Evolutionary conservation across 1,140 invertebrate genomes (phyloP).

Genomic region (Rhopalosiphum maidis): DNA sequence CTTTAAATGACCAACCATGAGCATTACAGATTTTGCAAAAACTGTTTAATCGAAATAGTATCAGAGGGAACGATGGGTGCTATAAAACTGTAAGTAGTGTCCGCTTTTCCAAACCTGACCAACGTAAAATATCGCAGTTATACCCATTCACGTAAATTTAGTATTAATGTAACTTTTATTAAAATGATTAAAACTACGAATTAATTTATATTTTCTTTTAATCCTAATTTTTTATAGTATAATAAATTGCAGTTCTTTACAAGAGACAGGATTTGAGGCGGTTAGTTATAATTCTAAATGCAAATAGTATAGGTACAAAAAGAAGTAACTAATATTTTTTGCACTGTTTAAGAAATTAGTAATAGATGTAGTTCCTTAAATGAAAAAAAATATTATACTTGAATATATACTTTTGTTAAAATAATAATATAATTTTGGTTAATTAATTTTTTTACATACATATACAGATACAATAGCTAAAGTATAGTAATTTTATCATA

Average conservation of each 20-base stretch:
- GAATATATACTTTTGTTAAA: not conserved
- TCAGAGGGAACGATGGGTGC: too few species aligned
- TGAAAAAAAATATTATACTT: not conserved
- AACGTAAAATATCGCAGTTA: not conserved
- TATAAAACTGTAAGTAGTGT: too few species aligned
- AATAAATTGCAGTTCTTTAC: not conserved
- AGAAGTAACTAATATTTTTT: not conserved
- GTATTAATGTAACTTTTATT: too few species aligned
- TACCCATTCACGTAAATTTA: not conserved
- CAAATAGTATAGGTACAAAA: not conserved
- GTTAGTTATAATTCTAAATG: too few species aligned
- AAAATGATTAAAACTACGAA: not conserved
- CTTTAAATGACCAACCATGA: too few species aligned
- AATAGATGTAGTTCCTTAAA: not conserved
- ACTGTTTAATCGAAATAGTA: too few species aligned
- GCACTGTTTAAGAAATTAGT: not conserved
- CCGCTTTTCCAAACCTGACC: too few species aligned
- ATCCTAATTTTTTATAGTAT: not conserved
- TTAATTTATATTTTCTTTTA: not conserved
- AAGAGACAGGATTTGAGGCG: not conserved
- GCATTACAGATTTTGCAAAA: too few species aligned
- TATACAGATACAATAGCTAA: not conserved
- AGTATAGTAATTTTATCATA: not conserved
- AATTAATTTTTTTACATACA: not conserved
- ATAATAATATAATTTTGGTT: not conserved